Conservation (phyloP, 2,797 vertebrate species). For the Crocodylus rhombifer region DNA sequence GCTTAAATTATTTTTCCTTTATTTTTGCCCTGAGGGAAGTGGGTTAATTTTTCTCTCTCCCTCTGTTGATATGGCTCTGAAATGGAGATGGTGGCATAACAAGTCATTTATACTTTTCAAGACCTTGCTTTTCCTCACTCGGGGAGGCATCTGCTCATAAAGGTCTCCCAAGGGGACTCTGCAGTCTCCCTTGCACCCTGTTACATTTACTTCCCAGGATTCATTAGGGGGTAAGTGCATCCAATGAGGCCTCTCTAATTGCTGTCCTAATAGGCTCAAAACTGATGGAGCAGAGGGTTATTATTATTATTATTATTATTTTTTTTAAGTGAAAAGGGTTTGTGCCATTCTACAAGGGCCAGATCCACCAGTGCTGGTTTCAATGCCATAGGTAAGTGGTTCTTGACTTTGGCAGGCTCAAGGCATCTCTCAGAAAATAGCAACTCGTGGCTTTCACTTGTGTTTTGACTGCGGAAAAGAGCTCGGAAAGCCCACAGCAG, state of each 20-base stretch:
- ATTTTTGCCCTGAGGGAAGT: background rate
- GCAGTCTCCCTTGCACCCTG: slow-evolving; percentile 64
- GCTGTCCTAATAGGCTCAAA: background rate
- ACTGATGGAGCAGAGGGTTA: slow-evolving; percentile 33
- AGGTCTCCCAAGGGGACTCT: slow-evolving; percentile 48
- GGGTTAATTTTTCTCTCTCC: slow-evolving; percentile 46
- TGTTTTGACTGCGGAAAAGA: no score
- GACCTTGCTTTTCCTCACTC: slow-evolving; percentile 36
- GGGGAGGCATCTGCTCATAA: slow-evolving; percentile 38
- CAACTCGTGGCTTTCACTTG: no score
- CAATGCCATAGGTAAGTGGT: background rate
- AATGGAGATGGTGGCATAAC: background rate
- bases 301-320: slow-evolving; percentile 33
- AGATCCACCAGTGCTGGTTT: background rate
- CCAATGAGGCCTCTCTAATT: slow-evolving; percentile 52
- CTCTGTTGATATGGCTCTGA: slow-evolving; percentile 43
- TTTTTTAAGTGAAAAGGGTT: slow-evolving; percentile 26
- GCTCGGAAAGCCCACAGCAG: no score
- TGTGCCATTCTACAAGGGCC: slow-evolving; percentile 29
- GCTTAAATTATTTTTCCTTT: no score
- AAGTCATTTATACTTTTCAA: background rate
- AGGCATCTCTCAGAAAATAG: no score
- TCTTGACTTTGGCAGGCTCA: no score
- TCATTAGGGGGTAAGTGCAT: slow-evolving; percentile 57
- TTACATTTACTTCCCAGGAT: slow-evolving; percentile 46